Evolutionary conservation across 2,113 vertebrate genomes (phyloP).

Genomic region (Lynx canadensis): DNA sequence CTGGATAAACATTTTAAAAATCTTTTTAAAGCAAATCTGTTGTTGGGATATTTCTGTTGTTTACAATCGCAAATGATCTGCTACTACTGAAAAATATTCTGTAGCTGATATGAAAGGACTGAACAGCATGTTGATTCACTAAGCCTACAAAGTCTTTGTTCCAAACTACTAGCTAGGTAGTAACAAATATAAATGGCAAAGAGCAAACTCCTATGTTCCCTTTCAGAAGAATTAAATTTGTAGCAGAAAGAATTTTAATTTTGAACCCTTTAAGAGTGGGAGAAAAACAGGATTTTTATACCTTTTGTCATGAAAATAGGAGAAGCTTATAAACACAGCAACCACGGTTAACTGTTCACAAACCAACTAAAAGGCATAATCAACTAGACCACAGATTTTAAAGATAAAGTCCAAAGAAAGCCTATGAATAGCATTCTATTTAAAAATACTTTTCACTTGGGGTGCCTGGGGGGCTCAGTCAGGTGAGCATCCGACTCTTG

Average conservation of each 20-base stretch:
- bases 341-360: background rate
- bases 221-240: slow-evolving; percentile 41
- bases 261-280: background rate
- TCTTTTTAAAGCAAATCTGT: background rate
- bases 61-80: background rate
- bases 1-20: background rate
- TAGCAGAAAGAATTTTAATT: slow-evolving; percentile 37
- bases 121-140: background rate
- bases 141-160: background rate
- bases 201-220: background rate
- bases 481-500: too few species aligned
- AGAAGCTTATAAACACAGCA: background rate
- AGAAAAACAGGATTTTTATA: background rate
- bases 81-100: slow-evolving; percentile 36
- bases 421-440: background rate
- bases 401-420: slow-evolving; percentile 35
- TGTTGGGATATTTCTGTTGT: background rate
- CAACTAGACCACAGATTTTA: background rate
- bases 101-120: background rate
- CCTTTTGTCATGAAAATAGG: background rate
- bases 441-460: background rate
- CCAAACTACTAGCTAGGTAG: background rate
- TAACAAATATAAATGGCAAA: slow-evolving; percentile 1
- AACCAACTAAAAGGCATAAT: background rate
- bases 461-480: too few species aligned